Evolutionary conservation across 2,797 vertebrate species (phyloP).

Genomic region (Alauda arvensis): DNA sequence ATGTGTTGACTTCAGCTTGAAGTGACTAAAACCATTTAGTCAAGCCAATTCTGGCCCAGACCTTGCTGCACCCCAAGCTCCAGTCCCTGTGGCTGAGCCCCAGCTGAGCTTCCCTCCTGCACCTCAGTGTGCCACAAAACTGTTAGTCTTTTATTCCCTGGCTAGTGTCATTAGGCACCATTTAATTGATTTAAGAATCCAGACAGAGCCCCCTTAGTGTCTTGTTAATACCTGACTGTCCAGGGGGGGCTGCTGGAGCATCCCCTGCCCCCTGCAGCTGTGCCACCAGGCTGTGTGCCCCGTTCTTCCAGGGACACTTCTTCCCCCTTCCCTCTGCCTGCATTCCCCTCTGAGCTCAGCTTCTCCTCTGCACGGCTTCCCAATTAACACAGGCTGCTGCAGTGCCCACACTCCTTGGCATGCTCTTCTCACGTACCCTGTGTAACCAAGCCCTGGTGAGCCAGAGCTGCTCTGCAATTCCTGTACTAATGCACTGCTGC

Average conservation of each 20-base stretch:
- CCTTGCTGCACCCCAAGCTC: background rate
- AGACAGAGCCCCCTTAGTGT: background rate
- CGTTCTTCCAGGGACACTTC: background rate
- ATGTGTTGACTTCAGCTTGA: background rate
- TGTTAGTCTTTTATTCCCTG: rapidly evolving
- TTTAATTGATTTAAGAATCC: background rate
- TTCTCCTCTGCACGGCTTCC: conserved; percentile 15
- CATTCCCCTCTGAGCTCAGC: background rate
- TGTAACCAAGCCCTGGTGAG: background rate
- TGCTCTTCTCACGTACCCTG: background rate
- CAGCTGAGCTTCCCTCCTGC: background rate
- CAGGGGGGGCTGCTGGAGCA: background rate
- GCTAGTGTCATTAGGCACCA: background rate
- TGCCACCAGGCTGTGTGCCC: background rate
- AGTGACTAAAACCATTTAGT: background rate
- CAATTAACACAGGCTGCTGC: conserved; percentile 13
- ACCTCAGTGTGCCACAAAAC: background rate
- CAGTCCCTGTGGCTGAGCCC: background rate
- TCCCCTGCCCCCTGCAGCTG: rapidly evolving
- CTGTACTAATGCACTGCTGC: background rate
- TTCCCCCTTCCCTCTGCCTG: background rate
- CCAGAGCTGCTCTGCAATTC: background rate
- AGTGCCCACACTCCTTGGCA: background rate
- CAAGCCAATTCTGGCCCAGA: background rate
- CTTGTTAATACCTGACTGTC: too few relatives aligned